phyloP scores from a whole-genome alignment of 2,797 vertebrate genomes.

The Channallabes apus region DNA sequence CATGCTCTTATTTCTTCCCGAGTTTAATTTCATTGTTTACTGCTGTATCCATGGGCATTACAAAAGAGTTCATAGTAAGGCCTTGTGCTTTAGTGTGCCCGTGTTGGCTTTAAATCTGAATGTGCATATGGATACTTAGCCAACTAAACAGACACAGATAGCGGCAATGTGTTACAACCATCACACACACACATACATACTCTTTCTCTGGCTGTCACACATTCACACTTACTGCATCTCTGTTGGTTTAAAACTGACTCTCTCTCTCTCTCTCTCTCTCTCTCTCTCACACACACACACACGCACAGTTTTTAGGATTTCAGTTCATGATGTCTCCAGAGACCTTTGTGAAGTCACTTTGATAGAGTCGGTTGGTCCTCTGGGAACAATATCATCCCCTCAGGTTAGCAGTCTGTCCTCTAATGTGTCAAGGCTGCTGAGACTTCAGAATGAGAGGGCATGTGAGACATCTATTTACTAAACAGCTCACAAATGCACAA shows the following conservation, averaged over 20 bases:
- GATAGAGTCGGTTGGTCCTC: constrained; percentile 40
- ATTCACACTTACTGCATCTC: neutral
- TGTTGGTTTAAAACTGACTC: neutral
- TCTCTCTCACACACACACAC: neutral
- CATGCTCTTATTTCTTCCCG: neutral
- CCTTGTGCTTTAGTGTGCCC: neutral
- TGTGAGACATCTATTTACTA: constrained; percentile 19
- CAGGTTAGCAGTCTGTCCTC: constrained; percentile 15
- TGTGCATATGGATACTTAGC: neutral
- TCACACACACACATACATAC: neutral
- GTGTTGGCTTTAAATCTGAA: neutral
- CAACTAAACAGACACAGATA: neutral
- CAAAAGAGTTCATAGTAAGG: neutral
- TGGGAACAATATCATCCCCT: constrained; percentile 27
- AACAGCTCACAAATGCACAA: neutral
- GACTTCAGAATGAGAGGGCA: constrained; percentile 29
- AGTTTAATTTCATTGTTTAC: too few relatives aligned
- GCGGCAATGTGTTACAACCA: neutral
- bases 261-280: neutral
- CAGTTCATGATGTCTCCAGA: constrained; percentile 37
- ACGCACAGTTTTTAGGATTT: constrained; percentile 25
- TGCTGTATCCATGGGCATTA: neutral
- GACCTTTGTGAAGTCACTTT: constrained; percentile 37
- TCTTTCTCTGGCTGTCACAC: neutral
- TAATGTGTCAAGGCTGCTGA: constrained; percentile 20